Evolutionary conservation across 1,140 invertebrate species (phyloP).

Genomic region (Tetragnatha versicolor): DNA sequence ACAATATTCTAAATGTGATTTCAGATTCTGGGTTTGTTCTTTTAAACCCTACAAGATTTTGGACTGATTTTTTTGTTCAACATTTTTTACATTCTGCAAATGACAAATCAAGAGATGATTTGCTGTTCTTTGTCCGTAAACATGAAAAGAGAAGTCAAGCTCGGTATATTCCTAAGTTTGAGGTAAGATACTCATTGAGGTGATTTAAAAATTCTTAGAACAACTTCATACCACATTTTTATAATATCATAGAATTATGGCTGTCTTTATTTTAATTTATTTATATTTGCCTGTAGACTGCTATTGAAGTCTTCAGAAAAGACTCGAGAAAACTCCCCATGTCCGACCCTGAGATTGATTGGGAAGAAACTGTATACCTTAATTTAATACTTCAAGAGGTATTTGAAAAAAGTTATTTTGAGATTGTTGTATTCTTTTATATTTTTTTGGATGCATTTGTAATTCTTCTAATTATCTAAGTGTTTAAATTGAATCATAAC

Average conservation of each 20-base stretch:
- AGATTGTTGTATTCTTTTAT: too few relatives aligned
- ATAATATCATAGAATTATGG: neutral
- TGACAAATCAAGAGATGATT: slow-evolving; percentile 76
- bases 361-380: slow-evolving; percentile 99
- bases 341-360: slow-evolving; percentile 94
- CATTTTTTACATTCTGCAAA: slow-evolving; percentile 91
- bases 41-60: slow-evolving; percentile 90
- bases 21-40: slow-evolving; percentile 87
- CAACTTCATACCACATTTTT: neutral
- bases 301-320: slow-evolving; percentile 93
- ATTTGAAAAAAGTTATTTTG: neutral
- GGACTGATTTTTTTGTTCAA: slow-evolving; percentile 93
- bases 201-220: neutral
- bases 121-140: slow-evolving; percentile 94
- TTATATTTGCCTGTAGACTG: slow-evolving; percentile 70
- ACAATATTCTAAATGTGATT: neutral
- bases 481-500: too few relatives aligned
- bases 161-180: slow-evolving; percentile 85
- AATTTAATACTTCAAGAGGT: slow-evolving; percentile 97
- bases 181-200: slow-evolving; percentile 68
- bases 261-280: neutral
- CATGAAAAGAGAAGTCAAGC: slow-evolving; percentile 85
- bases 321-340: slow-evolving; percentile 95
- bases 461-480: too few relatives aligned
- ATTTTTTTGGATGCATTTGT: too few relatives aligned